These are phyloP conservation scores for Grapholita molesta DNA, from an alignment of 1,140 invertebrate species.

Conservation along the genomic window DNA sequence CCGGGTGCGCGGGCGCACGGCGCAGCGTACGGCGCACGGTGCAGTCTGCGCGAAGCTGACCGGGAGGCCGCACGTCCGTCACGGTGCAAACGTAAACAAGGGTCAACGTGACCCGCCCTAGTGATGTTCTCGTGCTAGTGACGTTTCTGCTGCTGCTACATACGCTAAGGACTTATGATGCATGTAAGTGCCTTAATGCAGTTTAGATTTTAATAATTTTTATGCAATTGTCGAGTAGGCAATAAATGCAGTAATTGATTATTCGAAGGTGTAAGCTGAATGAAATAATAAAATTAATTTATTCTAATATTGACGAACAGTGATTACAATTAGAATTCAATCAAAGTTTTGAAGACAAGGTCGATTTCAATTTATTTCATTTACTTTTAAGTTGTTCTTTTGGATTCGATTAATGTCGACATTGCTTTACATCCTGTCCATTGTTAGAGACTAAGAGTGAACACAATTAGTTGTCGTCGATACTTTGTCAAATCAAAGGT, in stretches of 20 bases:
- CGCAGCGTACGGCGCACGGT: neutral
- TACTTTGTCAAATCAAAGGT: neutral
- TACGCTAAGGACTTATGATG: slow-evolving; percentile 57
- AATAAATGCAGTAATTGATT: neutral
- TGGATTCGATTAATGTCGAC: neutral
- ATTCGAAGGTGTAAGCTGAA: too few relatives aligned
- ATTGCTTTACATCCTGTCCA: neutral
- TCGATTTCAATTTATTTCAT: neutral
- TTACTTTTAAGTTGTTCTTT: neutral
- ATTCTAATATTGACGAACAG: neutral
- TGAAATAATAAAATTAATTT: neutral
- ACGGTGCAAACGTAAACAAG: slow-evolving; percentile 44
- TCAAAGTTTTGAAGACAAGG: neutral
- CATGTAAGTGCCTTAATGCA: slow-evolving; percentile 54
- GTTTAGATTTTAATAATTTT: slow-evolving; percentile 19
- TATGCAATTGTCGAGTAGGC: neutral
- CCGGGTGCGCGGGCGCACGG: slow-evolving; percentile 17
- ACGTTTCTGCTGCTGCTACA: slow-evolving; percentile 22
- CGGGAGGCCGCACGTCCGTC: slow-evolving; percentile 38
- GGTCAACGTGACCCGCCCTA: slow-evolving; percentile 45
- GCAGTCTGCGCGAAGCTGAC: slow-evolving; percentile 49
- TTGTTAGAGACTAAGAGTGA: neutral
- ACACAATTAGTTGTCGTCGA: too few relatives aligned
- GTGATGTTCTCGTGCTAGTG: slow-evolving; percentile 59
- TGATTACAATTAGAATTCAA: neutral